Evolutionary conservation across 2,113 vertebrate species (phyloP).

Genomic region (Patagioenas fasciata): DNA sequence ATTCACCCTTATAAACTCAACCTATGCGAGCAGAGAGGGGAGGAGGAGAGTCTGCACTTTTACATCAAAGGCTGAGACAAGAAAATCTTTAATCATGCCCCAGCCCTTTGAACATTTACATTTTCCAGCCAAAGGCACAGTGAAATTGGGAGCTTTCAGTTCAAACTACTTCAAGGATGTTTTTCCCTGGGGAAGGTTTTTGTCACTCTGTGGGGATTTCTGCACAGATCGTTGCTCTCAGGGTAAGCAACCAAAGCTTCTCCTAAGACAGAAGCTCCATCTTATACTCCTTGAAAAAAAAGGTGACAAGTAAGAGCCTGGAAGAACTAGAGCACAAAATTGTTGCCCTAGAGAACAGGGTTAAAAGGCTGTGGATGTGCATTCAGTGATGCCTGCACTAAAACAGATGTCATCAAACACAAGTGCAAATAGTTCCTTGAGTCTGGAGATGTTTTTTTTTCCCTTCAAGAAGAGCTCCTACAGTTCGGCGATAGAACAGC

Average conservation of each 20-base stretch:
- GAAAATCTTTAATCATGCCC: not conserved
- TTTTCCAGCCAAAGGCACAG: not conserved
- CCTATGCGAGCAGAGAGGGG: not conserved
- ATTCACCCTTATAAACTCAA: not conserved
- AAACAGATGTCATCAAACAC: not conserved
- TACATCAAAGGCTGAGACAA: not conserved
- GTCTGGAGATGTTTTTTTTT: not conserved
- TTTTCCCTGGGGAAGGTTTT: not conserved
- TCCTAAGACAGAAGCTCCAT: not conserved
- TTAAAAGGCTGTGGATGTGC: conserved; percentile 10
- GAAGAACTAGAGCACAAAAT: conserved; percentile 47
- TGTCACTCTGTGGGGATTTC: not conserved
- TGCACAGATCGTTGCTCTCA: not conserved
- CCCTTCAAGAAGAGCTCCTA: not conserved
- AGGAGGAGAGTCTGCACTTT: not conserved
- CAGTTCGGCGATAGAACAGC: not conserved
- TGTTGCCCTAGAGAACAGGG: conserved; percentile 4
- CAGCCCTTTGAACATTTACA: not conserved
- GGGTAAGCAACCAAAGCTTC: not conserved
- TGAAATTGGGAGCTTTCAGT: not conserved
- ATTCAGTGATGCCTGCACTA: not conserved
- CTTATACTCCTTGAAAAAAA: not conserved
- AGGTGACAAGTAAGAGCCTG: not conserved
- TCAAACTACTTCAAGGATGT: not conserved
- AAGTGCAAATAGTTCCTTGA: not conserved